Evolutionary conservation across 2,797 vertebrate species (phyloP).

Genomic region (Etheostoma nigrum): DNA sequence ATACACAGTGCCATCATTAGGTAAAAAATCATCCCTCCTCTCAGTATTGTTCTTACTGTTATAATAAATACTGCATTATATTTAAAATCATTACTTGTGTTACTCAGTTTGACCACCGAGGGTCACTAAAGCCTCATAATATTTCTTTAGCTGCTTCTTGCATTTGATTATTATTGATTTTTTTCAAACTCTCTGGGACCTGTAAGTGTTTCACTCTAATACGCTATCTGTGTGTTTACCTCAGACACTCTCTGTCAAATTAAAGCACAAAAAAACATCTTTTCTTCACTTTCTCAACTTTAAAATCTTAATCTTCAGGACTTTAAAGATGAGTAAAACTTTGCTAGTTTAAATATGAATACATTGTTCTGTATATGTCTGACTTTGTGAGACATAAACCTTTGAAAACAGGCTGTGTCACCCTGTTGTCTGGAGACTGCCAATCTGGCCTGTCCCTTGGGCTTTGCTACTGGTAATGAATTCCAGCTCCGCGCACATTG

Average conservation of each 20-base stretch:
- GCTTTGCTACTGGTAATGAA: constrained; percentile 58
- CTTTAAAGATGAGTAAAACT: not conserved
- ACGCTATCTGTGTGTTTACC: constrained; percentile 27
- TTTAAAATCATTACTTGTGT: constrained; percentile 26
- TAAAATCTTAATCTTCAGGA: not conserved
- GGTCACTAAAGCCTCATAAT: constrained; percentile 53
- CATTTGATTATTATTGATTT: constrained; percentile 27
- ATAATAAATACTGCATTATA: constrained; percentile 71
- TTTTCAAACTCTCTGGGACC: not conserved
- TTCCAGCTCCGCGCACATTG: constrained; percentile 35
- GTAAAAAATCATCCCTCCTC: constrained; percentile 30
- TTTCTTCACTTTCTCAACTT: not conserved
- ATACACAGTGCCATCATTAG: constrained; percentile 51
- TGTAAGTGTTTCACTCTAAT: constrained; percentile 8
- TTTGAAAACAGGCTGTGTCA: constrained; percentile 26
- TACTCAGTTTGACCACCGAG: constrained; percentile 57
- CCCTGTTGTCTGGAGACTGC: constrained; percentile 32
- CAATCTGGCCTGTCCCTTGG: constrained; percentile 34
- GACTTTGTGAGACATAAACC: constrained; percentile 5
- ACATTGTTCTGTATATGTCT: not conserved
- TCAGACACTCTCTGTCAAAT: constrained; percentile 19
- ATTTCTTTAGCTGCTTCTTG: not conserved
- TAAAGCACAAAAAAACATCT: not conserved
- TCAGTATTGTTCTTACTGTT: constrained; percentile 72
- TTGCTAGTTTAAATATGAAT: not conserved